These are phyloP conservation scores for Syrmaticus mikado DNA, from an alignment of 2,113 vertebrate genomes.

Conservation along the genomic window DNA sequence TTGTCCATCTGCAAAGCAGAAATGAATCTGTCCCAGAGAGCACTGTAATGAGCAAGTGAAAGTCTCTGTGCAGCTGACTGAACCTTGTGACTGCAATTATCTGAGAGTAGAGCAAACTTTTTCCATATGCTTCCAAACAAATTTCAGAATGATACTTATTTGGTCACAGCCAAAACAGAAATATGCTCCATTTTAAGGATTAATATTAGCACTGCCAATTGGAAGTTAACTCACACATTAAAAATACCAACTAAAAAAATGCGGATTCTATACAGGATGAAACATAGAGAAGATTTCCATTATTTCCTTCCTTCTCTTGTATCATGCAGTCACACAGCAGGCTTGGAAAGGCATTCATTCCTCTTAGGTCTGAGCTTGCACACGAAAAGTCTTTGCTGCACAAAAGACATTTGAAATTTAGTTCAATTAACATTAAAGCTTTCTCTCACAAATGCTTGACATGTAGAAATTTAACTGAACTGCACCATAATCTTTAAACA, in stretches of 20 bases:
- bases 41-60: neutral
- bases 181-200: neutral
- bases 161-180: neutral
- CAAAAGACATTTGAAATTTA: neutral
- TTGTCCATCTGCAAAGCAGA: constrained; percentile 15
- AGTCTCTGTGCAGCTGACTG: neutral
- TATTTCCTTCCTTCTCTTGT: neutral
- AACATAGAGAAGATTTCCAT: neutral
- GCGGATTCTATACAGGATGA: neutral
- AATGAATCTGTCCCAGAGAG: neutral
- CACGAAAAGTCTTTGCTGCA: neutral
- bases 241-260: neutral
- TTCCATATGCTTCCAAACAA: neutral
- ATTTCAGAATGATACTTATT: neutral
- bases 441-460: neutral
- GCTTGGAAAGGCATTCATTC: neutral
- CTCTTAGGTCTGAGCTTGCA: neutral
- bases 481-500: neutral
- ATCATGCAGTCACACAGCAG: neutral
- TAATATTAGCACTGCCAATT: neutral
- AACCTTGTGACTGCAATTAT: neutral
- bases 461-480: neutral
- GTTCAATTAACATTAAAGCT: neutral
- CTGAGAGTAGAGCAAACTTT: constrained; percentile 16
- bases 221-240: neutral